Base-by-base conservation (phyloP, 2,113 vertebrate genomes). In the Epinephelus lanceolatus region DNA sequence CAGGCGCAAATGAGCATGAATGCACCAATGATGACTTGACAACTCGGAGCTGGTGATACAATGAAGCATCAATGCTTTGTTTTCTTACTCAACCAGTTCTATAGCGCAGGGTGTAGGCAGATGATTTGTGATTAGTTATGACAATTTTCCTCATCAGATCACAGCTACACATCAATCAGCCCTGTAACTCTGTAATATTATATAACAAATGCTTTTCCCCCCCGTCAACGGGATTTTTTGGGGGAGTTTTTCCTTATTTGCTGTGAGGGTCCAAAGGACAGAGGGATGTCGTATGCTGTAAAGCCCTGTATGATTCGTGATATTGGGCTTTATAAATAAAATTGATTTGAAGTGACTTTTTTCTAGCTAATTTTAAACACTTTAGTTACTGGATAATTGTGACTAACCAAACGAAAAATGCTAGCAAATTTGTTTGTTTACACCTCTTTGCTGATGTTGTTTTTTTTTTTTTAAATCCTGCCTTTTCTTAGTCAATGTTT, bases 1-100 rank as follows among this genome's bases (percentile, higher is more conserved):
- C 78, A 56, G 63, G 76, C 30, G 5, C 81, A 72, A 87, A 87
- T 69, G 74, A 72, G 82, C 84, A 75, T 49, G 60, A 85, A 69
- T 67, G 55, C 45, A 79, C 53, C 72, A 45, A 9, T 80, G 86
- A 83, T 62, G 71, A 68, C 66, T 63, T 63, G 80, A 74, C 75
- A 68, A n/a, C 55, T 84, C 23, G 0, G 63, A 76, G 82, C 68
- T 55, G 51, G 25, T 69, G 37, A 52, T 65, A 51, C 74, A 67
- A 23, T 12, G 52, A 33, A 1, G 27, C 66, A 30, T 74, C 72
- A 52, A 66, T 69, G 17, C 55, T 2, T 10, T 23, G 18, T 53
- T 21, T 59, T 67, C 51, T 52, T 25, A 9, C 15, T 67, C 27
- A 8, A 25, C 23, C 40, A 17, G 73, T 69, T n/a, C n/a, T 67